A percentile compares a stretch with the other conserved stretches of the same genome.
These are phyloP conservation scores for Eleginops maclovinus DNA, from an alignment of 2,113 vertebrate genomes.

Conservation along the genomic window DNA sequence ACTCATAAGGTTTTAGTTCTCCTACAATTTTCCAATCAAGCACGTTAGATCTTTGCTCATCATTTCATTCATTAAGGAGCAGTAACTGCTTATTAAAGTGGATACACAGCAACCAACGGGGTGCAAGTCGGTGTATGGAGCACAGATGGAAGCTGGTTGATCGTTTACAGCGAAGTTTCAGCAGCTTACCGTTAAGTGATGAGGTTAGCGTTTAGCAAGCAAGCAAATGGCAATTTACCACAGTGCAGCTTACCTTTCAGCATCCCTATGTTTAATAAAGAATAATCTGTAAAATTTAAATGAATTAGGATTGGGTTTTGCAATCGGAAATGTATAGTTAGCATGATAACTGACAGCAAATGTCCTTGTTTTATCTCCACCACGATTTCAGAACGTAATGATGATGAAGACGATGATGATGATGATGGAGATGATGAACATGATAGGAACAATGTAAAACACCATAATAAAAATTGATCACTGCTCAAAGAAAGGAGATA, in stretches of 20 bases:
- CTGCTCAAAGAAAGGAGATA: neutral
- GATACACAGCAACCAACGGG: conserved; percentile 1
- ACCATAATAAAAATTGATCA: neutral
- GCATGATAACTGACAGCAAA: no score
- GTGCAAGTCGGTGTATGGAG: neutral
- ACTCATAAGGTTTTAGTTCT: neutral
- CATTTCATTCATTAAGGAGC: conserved; percentile 14
- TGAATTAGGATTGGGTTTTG: conserved; percentile 32
- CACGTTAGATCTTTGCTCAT: neutral
- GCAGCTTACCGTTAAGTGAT: conserved; percentile 19
- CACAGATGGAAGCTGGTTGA: conserved; percentile 35
- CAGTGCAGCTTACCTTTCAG: conserved; percentile 74
- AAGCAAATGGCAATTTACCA: conserved; percentile 40
- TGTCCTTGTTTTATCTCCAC: conserved; percentile 55
- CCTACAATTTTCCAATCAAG: neutral
- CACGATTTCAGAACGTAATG: conserved; percentile 68
- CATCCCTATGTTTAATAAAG: conserved; percentile 75
- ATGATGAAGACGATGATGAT: conserved; percentile 16
- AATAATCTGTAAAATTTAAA: conserved; percentile 80
- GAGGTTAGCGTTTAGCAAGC: conserved; percentile 41
- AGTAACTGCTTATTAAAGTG: neutral
- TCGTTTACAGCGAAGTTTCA: neutral
- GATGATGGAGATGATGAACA: conserved; percentile 3
- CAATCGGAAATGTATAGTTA: neutral
- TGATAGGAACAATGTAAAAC: neutral